Evolutionary conservation across 1,140 invertebrate species (phyloP).

Genomic region (Diorhabda carinulata): DNA sequence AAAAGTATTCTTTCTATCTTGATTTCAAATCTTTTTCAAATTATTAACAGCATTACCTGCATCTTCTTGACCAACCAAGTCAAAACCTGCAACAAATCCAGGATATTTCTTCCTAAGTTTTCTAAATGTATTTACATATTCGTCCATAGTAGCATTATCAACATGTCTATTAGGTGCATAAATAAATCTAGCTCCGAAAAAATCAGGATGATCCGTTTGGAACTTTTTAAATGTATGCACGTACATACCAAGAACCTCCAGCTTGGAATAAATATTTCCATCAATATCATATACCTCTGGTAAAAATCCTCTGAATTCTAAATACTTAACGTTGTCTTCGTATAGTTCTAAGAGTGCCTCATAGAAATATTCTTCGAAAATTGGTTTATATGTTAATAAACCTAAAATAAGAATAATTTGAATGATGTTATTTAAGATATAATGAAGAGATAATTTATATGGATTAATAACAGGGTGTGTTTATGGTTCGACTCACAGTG

Average conservation of each 20-base stretch:
- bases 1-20: too few relatives aligned
- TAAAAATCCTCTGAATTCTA: slow-evolving; percentile 63
- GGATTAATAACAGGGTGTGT: too few relatives aligned
- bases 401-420: slow-evolving; percentile 11
- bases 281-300: slow-evolving; percentile 53
- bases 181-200: slow-evolving; percentile 62
- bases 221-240: slow-evolving; percentile 52
- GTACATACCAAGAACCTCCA: slow-evolving; percentile 50
- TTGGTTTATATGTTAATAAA: slow-evolving; percentile 64
- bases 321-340: slow-evolving; percentile 75
- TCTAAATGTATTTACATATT: slow-evolving; percentile 49
- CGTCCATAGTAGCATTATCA: slow-evolving; percentile 33
- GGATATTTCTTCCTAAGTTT: slow-evolving; percentile 48
- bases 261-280: slow-evolving; percentile 46
- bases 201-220: slow-evolving; percentile 55
- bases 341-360: slow-evolving; percentile 66
- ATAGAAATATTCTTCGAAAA: slow-evolving; percentile 70
- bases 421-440: too few relatives aligned
- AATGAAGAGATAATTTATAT: too few relatives aligned
- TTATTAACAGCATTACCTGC: slow-evolving; percentile 44
- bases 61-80: slow-evolving; percentile 75
- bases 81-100: slow-evolving; percentile 68
- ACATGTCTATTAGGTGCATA: slow-evolving; percentile 52
- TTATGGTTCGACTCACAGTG: too few relatives aligned
- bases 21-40: too few relatives aligned